Percentiles rank a stretch among this genome's conserved stretches.
Conservation (phyloP, 2,888 invertebrate species). For the Scaptomyza cyrtandrae region DNA sequence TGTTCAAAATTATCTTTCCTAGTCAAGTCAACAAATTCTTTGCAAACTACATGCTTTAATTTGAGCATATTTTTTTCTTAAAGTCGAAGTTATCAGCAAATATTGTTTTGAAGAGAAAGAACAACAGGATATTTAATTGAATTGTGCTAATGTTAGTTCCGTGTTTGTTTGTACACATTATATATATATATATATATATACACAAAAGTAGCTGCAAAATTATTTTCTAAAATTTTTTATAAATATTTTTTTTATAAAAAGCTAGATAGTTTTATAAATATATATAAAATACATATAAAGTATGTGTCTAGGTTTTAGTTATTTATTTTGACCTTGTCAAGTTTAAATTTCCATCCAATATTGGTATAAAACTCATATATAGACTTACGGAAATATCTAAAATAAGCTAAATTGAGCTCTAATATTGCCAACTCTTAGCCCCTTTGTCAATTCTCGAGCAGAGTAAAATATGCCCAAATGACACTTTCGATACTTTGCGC, state of each 20-base stretch:
- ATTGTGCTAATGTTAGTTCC: background rate
- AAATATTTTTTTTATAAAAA: too few relatives aligned
- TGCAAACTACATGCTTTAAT: background rate
- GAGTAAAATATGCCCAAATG: conserved; percentile 63
- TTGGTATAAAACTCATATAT: conserved; percentile 28
- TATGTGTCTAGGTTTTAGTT: background rate
- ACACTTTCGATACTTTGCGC: conserved; percentile 67
- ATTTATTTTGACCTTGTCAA: conserved; percentile 56
- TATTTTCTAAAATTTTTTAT: background rate
- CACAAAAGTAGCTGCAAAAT: background rate
- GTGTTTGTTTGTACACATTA: background rate
- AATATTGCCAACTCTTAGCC: background rate
- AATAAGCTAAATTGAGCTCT: conserved; percentile 19
- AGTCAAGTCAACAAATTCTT: background rate
- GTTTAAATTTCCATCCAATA: conserved; percentile 12
- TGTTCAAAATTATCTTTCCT: background rate
- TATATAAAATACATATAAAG: background rate
- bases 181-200: too few relatives aligned
- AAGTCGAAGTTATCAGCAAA: background rate
- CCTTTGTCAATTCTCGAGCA: conserved; percentile 7
- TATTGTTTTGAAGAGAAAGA: background rate
- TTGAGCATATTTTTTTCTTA: background rate
- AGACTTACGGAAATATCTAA: conserved; percentile 16
- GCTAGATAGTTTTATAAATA: too few relatives aligned
- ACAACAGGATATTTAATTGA: background rate